These are phyloP conservation scores for Chrysochloris asiatica DNA, from an alignment of 2,113 vertebrate genomes.

Conservation along the genomic window DNA sequence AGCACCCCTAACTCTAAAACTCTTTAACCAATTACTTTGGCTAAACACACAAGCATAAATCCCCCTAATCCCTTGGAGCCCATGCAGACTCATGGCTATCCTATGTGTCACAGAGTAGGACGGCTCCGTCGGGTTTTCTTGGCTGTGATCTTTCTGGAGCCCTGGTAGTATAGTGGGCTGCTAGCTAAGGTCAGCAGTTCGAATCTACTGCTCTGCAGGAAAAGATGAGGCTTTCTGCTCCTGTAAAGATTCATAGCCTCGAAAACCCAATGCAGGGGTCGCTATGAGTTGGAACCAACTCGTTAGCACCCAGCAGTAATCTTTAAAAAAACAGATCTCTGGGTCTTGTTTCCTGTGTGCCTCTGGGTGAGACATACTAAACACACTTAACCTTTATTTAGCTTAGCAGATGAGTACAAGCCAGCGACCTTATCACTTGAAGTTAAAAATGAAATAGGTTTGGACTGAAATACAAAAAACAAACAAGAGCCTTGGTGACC, in stretches of 20 bases:
- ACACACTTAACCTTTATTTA: no score
- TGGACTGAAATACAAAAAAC: not conserved
- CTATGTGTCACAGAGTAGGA: not conserved
- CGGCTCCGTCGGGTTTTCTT: not conserved
- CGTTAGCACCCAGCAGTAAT: not conserved
- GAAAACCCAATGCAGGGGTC: no score
- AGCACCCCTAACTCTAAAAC: not conserved
- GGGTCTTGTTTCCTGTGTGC: not conserved
- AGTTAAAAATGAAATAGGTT: not conserved
- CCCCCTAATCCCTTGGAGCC: not conserved
- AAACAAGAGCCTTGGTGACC: not conserved
- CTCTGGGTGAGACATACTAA: not conserved
- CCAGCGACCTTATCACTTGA: no score
- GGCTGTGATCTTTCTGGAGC: not conserved
- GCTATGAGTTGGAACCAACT: no score
- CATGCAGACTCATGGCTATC: not conserved
- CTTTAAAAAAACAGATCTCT: not conserved
- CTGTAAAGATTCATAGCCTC: no score
- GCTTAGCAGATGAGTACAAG: no score
- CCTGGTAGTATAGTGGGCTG: no score
- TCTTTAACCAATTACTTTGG: not conserved
- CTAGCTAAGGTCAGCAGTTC: no score
- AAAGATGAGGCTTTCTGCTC: no score
- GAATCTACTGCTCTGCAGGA: no score
- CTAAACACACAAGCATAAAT: not conserved